Evolutionary conservation across 30 jellyfish, hydroid and myxozoan species (phyloP).

Genomic region (Mastigias papua): DNA sequence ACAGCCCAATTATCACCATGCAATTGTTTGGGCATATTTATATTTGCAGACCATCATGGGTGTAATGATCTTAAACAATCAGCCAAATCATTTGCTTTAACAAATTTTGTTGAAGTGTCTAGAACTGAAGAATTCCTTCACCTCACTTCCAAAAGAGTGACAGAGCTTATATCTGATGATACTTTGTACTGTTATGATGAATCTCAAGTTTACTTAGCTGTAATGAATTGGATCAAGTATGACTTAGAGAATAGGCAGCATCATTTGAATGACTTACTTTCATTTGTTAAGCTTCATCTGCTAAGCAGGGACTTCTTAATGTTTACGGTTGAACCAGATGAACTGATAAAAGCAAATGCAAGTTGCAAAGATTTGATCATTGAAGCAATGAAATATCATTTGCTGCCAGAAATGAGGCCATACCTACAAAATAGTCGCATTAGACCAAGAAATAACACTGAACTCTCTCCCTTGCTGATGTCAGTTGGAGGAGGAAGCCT

Average conservation of each 20-base stretch:
- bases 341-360: slow-evolving; percentile 52
- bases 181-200: slow-evolving; percentile 71
- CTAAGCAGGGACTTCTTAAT: slow-evolving; percentile 84
- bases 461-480: slow-evolving; percentile 56
- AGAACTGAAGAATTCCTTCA: slow-evolving; percentile 81
- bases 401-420: slow-evolving; percentile 93
- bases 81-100: slow-evolving; percentile 63
- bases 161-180: slow-evolving; percentile 74
- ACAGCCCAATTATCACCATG: slow-evolving; percentile 79
- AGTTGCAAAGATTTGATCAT: slow-evolving; percentile 82
- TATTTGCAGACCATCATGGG: slow-evolving; percentile 89
- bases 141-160: slow-evolving; percentile 43
- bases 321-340: slow-evolving; percentile 93
- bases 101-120: slow-evolving; percentile 72
- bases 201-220: slow-evolving; percentile 76
- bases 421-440: slow-evolving; percentile 80
- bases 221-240: slow-evolving; percentile 76
- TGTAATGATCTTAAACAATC: slow-evolving; percentile 49
- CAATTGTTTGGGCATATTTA: slow-evolving; percentile 83
- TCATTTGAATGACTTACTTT: slow-evolving; percentile 62
- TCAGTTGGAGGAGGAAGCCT: slow-evolving; percentile 96
- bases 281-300: slow-evolving; percentile 76
- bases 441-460: slow-evolving; percentile 43
- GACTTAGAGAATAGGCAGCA: slow-evolving; percentile 63
- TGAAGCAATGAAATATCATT: slow-evolving; percentile 93